phyloP scores from a whole-genome alignment of 2,888 invertebrate species.

The Xanthorhoe spadicearia region DNA sequence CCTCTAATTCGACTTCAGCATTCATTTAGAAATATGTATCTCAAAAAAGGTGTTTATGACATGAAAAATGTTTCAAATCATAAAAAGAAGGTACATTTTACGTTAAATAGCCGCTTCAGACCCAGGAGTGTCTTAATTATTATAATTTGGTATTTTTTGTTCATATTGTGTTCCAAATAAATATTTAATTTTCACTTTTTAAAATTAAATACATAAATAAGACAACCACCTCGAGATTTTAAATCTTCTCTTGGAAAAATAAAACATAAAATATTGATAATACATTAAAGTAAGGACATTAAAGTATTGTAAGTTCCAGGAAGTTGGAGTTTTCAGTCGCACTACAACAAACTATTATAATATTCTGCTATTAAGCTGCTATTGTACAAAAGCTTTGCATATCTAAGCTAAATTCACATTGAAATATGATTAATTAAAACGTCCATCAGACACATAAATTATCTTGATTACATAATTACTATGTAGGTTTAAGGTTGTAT shows the following conservation, averaged over 20 bases:
- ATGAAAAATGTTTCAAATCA: too few species aligned
- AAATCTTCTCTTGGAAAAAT: constrained; percentile 7
- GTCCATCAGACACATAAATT: background rate
- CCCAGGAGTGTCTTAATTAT: too few species aligned
- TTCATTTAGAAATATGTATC: too few species aligned
- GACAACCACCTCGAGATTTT: constrained; percentile 41
- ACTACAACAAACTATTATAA: background rate
- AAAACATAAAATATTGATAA: background rate
- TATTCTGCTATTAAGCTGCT: constrained; percentile 6
- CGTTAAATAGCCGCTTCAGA: too few species aligned
- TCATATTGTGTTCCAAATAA: too few species aligned
- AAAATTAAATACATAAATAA: constrained; percentile 19
- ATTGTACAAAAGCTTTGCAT: constrained; percentile 28
- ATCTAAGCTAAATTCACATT: constrained; percentile 14
- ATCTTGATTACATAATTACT: background rate
- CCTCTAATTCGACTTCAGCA: too few species aligned
- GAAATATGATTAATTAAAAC: background rate
- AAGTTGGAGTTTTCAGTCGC: constrained; percentile 21
- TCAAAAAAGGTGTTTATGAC: too few species aligned
- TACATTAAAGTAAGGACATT: background rate
- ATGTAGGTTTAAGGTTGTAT: background rate
- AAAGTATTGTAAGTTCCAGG: constrained; percentile 10
- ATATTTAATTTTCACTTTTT: too few species aligned
- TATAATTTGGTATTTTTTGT: too few species aligned
- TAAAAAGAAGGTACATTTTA: too few species aligned